Evolutionary conservation across 2,888 invertebrate genomes (phyloP).

Genomic region (Drosophila lacicola): DNA sequence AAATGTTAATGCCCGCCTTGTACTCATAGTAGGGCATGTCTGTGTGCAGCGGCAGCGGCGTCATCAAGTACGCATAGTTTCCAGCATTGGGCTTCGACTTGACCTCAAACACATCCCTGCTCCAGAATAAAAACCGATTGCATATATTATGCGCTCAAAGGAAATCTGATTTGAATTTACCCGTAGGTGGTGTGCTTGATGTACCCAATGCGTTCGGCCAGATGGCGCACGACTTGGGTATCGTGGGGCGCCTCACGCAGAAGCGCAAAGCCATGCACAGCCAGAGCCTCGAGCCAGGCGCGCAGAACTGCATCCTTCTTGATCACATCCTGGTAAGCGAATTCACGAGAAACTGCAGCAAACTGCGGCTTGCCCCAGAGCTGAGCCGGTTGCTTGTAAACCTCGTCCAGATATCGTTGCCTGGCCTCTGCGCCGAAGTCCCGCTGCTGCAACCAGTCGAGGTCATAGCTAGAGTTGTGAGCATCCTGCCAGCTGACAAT

Average conservation of each 20-base stretch:
- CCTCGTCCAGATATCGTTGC: constrained; percentile 85
- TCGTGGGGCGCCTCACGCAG: constrained; percentile 87
- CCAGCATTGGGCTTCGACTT: constrained; percentile 88
- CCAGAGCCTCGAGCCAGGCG: constrained; percentile 87
- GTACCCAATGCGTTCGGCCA: constrained; percentile 89
- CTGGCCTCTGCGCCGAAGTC: constrained; percentile 86
- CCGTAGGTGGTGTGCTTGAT: constrained; percentile 91
- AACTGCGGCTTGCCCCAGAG: constrained; percentile 87
- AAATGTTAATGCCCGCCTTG: constrained; percentile 89
- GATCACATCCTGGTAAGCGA: constrained; percentile 86
- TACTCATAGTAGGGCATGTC: constrained; percentile 91
- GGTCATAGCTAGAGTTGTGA: constrained; percentile 86
- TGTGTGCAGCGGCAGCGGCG: constrained; percentile 89
- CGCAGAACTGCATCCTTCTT: constrained; percentile 84
- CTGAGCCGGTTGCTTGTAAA: constrained; percentile 86
- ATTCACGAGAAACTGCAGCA: constrained; percentile 85
- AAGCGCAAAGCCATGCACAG: constrained; percentile 88
- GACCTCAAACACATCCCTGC: constrained; percentile 88
- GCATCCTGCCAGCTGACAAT: constrained; percentile 88
- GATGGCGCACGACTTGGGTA: constrained; percentile 86
- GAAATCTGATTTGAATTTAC: constrained; percentile 74
- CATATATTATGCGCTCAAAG: not conserved
- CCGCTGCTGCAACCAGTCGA: constrained; percentile 88
- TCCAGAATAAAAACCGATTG: not conserved
- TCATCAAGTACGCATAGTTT: constrained; percentile 90